phyloP scores from a whole-genome alignment of 1,140 invertebrate genomes.

The Diorhabda sublineata region DNA sequence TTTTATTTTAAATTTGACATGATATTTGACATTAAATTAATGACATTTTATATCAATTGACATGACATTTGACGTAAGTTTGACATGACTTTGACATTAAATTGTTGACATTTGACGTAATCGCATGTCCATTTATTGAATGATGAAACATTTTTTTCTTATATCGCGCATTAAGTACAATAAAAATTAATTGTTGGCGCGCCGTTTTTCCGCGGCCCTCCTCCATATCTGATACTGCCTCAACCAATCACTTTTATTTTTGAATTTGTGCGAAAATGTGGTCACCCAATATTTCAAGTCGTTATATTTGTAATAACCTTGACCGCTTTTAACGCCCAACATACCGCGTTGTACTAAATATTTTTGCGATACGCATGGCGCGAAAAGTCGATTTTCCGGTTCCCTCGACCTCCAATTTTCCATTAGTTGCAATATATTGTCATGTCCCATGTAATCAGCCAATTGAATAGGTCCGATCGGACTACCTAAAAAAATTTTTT shows the following conservation, averaged over 20 bases:
- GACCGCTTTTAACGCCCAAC: conserved; percentile 76
- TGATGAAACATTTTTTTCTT: background rate
- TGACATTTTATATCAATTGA: too few relatives aligned
- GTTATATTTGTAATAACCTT: conserved; percentile 83
- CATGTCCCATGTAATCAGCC: conserved; percentile 75
- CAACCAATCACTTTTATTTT: conserved; percentile 18
- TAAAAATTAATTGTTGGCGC: too few relatives aligned
- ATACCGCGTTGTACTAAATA: conserved; percentile 78
- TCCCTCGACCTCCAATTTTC: conserved; percentile 35
- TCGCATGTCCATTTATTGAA: background rate
- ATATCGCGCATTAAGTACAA: too few relatives aligned
- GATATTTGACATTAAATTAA: too few relatives aligned
- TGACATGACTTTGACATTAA: too few relatives aligned
- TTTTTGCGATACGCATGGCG: conserved; percentile 60
- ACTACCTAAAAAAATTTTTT: conserved; percentile 8
- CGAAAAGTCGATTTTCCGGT: conserved; percentile 49
- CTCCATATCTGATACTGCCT: conserved; percentile 20
- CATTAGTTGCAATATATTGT: conserved; percentile 61
- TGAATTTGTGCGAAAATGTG: conserved; percentile 16
- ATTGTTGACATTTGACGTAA: too few relatives aligned
- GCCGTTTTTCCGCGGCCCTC: background rate
- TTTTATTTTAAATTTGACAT: too few relatives aligned
- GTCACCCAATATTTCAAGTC: conserved; percentile 38
- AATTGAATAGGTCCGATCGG: conserved; percentile 85
- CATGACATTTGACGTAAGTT: too few relatives aligned